Base-by-base conservation (phyloP, 2,888 invertebrate species). In the Aphidius colemani region DNA sequence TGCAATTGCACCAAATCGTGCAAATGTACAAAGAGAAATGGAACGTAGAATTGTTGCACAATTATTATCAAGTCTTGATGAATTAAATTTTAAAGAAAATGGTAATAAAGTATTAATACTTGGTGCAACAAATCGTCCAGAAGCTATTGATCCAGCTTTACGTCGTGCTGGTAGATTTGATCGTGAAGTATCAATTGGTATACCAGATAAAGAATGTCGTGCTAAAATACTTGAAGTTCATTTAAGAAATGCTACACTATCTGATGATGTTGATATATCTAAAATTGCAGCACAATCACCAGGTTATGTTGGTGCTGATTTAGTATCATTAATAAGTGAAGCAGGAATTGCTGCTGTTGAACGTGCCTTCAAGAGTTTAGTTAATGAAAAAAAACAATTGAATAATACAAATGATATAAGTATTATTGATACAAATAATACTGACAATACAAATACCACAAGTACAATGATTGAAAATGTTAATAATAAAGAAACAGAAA, bases 41-140 rank as follows among this genome's bases (percentile, higher is more conserved):
- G 97, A 98, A 79, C 88, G 93, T 67, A 85, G 98, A 67, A 95
- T 99, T 82, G 97, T 98, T 7, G 90, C 97, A 0, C 98, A 98
- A 82, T 83, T 99, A 62, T 84, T 96, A 45, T 89, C 92, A 10
- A 95, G 95, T 74, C 85, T 99, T 76, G 98, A 99, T 85, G 91
- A 85, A 71, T 77, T 88, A 61, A 82, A 78, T 67, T 79, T 82
- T 51, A 84, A 84, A 55, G 85, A 86, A 69, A 83, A 83, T 69
- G 88, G 87, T 63, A 84, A 86, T 41, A 85, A 87, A 67, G 89
- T 95, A 2, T 81, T 98, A 66, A 90, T 99, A 11, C 89, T 99
- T 74, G 98, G 96, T n/a, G 96, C 98, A 0, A 98, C 98, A 45
- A 97, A 95, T 80, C 88, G 95, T 65, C 94, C 95, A 0, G 98